Evolutionary conservation across 2,888 invertebrate species (phyloP), one percentile per base, ranked within the genome.

Genomic region (Mesopsocus fuscifrons): DNA sequence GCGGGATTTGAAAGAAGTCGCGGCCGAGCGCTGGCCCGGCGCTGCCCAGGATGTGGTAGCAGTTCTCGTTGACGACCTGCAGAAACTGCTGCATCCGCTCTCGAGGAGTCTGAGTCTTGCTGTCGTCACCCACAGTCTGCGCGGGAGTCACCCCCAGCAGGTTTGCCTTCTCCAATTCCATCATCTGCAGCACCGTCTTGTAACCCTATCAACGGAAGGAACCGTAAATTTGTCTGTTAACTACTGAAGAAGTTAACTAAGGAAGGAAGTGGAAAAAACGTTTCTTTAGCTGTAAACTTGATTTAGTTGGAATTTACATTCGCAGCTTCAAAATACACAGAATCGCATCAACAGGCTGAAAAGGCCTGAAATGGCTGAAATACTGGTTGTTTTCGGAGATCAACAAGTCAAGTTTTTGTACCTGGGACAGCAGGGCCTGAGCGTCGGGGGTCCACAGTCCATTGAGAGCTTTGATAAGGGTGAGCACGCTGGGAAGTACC

Each of bases 51-150:
- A 83, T 69, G 54, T 81, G 80, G 54, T 77, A 82, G 54, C 85
- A 82, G 50, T 74, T 76, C 49, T 91, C 89, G 54, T 84, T 82
- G 41, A 85, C 66, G 41, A 72, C 71, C 41, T 74, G 72, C 45
- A 91, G 62, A 60, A 84, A 88, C 46, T 73, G 70, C 57, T 91
- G 89, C 84, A 89, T 85, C 51, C 83, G 71, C 49, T 83, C 77
- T 41, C 77, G 64, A 1, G 84, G 75, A 8, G 48, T 60, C 49
- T 47, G 45, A n/a, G 43, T 8, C 13, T 45, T 42, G 18, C 31
- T 18, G 8, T 41, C 33, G 11, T 31, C 34, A 1, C 31, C n/a
- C 4, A 26, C 11, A 3, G 43, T 34, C 42, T 44, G 30, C 38
- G 32, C 16, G 46, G 47, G 23, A 41, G 57, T 49, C 49, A 59